Base-by-base conservation (phyloP, 2,797 vertebrate genomes). In the Malurus splendens region DNA sequence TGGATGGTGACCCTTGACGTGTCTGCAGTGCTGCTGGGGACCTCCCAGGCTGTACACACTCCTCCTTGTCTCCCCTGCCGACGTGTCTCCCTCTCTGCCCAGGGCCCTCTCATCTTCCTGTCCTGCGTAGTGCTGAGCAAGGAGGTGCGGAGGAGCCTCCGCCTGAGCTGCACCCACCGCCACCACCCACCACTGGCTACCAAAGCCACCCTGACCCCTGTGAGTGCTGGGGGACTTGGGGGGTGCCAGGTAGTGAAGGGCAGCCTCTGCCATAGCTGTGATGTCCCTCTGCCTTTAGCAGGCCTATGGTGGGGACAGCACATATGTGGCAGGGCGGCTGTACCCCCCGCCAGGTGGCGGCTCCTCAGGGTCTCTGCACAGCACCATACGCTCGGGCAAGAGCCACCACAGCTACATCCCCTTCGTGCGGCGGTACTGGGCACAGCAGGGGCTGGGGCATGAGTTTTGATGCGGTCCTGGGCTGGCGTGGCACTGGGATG, bases 321-420 rank as follows among this genome's bases (percentile, higher is more conserved):
- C 97, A 66, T 98, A 98, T 10, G 95, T 96, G 82, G 98, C 98
- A 1, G 98, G 98, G 18, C 94, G 94, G 57, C 93, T 98, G 74
- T 98, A 98, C 91, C 98, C 98, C 33, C 96, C 98, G 19, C 97
- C 98, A 5, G 98, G 97, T 0, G 98, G 98, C 5, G 98, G 98
- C 78, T 99, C 99, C 39, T 98, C 97, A 0, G 97, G 97, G 47
- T 99, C 98, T 32, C 96, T 99, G 92, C 98, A 98, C 60, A 98
- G 98, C 78, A 98, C 98, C n/a, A 96, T 98, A 86, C 98, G 98
- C 92, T 99, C 98, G 5, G 97, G 97, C 86, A 99, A 98, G 97
- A 99, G 98, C 86, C 98, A 98, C 92, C 98, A 98, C 95, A 99
- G 98, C 97, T 99, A 99, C 71, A 98, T 98, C 50, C 98, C 99